A percentile compares a stretch with the other conserved stretches of the same genome.
Conservation (phyloP, 2,888 invertebrate genomes). For the Dendrolimus pini region DNA sequence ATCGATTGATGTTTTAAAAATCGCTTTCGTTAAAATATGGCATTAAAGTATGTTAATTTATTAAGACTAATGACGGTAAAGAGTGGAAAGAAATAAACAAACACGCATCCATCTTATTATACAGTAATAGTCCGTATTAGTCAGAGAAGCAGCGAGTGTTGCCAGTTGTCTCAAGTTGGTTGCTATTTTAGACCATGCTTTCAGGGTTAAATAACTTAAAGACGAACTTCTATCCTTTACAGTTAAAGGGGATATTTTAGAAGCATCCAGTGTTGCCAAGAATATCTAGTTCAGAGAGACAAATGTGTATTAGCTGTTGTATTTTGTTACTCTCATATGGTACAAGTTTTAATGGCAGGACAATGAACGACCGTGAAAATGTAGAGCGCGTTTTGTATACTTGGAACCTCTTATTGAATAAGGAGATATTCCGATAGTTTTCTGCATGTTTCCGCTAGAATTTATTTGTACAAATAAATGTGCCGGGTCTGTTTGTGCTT, state of each 20-base stretch:
- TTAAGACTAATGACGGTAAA: constrained; percentile 10
- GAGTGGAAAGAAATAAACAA: constrained; percentile 10
- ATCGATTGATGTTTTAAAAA: neutral
- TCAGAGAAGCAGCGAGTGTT: constrained; percentile 42
- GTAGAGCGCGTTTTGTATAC: neutral
- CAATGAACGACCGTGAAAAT: neutral
- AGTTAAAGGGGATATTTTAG: constrained; percentile 39
- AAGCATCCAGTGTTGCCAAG: constrained; percentile 27
- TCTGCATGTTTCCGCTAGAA: no score
- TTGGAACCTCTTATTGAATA: no score
- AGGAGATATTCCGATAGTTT: no score
- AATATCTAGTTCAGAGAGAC: constrained; percentile 49
- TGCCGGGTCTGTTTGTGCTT: no score
- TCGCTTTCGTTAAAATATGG: neutral
- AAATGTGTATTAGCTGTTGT: constrained; percentile 21
- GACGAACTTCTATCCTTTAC: constrained; percentile 43
- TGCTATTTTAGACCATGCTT: constrained; percentile 58
- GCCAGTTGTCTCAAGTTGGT: constrained; percentile 43
- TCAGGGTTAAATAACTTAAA: constrained; percentile 72
- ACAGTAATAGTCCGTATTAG: constrained; percentile 41
- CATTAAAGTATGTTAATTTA: constrained; percentile 3
- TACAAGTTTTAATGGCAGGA: neutral
- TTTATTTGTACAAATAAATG: no score
- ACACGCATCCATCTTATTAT: constrained; percentile 13
- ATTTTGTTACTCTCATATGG: neutral